A percentile compares a stretch with the other conserved stretches of the same genome.
Conservation (phyloP, 2,113 vertebrate genomes). For the Sterna hirundo region DNA sequence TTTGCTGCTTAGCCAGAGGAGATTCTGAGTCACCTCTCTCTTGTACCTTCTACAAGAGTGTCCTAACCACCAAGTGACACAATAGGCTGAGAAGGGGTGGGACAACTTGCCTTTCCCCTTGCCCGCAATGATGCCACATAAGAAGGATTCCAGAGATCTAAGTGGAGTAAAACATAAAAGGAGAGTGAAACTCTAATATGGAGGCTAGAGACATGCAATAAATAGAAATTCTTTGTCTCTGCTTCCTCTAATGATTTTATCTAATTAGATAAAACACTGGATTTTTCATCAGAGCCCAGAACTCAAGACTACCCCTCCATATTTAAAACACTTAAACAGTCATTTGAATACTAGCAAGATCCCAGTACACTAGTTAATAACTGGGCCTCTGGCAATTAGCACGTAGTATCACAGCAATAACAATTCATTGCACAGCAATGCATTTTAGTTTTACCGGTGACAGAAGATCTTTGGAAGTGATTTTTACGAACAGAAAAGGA, state of each 20-base stretch:
- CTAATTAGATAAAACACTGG: neutral
- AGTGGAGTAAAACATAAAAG: neutral
- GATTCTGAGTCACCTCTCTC: neutral
- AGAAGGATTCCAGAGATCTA: neutral
- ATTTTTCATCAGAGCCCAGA: neutral
- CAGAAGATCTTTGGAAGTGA: neutral
- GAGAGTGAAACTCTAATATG: neutral
- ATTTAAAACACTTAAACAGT: neutral
- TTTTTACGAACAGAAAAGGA: neutral
- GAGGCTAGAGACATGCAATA: neutral
- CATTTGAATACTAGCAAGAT: neutral
- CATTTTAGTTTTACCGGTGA: neutral
- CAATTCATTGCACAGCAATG: neutral
- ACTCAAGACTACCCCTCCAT: neutral
- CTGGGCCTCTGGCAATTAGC: neutral
- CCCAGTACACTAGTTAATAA: neutral
- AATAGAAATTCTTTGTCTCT: neutral
- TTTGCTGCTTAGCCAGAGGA: neutral
- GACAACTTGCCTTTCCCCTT: neutral
- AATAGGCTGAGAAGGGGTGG: neutral
- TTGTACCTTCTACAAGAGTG: neutral
- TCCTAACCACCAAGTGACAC: neutral
- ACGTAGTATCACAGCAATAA: neutral
- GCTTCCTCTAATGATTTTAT: neutral
- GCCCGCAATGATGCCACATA: neutral